phyloP scores from a whole-genome alignment of 2,113 vertebrate genomes.

The Sebastes fasciatus region DNA sequence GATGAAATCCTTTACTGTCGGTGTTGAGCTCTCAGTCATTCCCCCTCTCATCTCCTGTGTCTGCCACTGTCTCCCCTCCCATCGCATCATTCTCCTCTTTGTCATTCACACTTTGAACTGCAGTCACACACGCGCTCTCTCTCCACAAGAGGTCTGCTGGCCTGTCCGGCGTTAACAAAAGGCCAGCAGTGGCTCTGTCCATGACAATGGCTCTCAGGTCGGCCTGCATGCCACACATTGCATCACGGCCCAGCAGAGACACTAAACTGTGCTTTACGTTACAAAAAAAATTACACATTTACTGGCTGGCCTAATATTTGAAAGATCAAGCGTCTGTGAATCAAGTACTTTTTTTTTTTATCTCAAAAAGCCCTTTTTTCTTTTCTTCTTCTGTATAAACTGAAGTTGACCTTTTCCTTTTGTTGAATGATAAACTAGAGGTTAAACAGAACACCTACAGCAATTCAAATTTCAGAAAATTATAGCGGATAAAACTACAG shows the following conservation, averaged over 20 bases:
- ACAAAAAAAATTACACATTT: neutral
- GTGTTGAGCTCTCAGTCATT: conserved; percentile 18
- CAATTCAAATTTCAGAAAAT: neutral
- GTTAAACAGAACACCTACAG: neutral
- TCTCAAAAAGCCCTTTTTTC: neutral
- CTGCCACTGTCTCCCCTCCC: conserved; percentile 34
- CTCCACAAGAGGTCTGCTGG: conserved; percentile 50
- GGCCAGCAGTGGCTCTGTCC: conserved; percentile 52
- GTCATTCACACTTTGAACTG: conserved; percentile 74
- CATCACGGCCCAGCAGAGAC: conserved; percentile 5
- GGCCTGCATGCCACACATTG: conserved; percentile 44
- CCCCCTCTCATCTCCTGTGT: conserved; percentile 31
- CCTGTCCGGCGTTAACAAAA: conserved; percentile 58
- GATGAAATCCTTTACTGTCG: conserved; percentile 29
- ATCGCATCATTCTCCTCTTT: conserved; percentile 66
- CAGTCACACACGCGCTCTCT: conserved; percentile 33
- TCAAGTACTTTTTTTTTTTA: neutral
- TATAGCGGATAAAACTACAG: neutral
- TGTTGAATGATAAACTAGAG: neutral
- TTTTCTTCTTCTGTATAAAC: neutral
- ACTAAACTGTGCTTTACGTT: conserved; percentile 1
- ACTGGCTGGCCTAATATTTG: neutral
- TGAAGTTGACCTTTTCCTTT: conserved; percentile 15
- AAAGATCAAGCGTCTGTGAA: neutral
- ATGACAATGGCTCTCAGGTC: conserved; percentile 63